Evolutionary conservation across 2,113 vertebrate genomes (phyloP).

Genomic region (Serilophus lunatus): DNA sequence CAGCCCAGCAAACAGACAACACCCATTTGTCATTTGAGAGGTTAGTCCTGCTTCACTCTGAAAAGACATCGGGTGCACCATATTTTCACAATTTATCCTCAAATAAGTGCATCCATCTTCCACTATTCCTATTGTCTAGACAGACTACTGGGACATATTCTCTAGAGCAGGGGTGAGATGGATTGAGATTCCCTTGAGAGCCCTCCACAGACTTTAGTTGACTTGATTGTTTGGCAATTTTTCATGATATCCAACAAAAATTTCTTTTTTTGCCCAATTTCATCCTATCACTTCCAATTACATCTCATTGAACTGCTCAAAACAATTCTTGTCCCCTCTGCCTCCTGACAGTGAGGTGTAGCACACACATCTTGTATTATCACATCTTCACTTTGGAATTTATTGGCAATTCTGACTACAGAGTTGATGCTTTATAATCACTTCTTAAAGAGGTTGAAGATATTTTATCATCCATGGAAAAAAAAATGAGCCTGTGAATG

Average conservation of each 20-base stretch:
- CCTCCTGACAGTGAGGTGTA: neutral
- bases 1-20: neutral
- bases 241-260: slow-evolving; percentile 21
- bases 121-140: neutral
- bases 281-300: slow-evolving; percentile 50
- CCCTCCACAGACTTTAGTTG: slow-evolving; percentile 33
- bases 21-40: neutral
- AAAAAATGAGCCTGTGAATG: neutral
- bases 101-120: neutral
- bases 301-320: neutral
- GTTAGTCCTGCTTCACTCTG: neutral
- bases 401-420: neutral
- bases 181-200: slow-evolving; percentile 21
- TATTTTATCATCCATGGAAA: neutral
- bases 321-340: slow-evolving; percentile 13
- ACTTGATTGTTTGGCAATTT: slow-evolving; percentile 40
- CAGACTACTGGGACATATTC: neutral
- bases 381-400: neutral
- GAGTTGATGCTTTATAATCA: neutral
- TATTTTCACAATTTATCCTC: neutral
- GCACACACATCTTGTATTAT: neutral
- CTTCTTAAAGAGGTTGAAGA: neutral
- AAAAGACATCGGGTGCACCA: neutral
- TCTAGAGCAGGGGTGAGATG: neutral
- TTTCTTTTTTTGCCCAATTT: slow-evolving; percentile 48